Conservation (phyloP, 2,113 vertebrate genomes). For the Perognathus longimembris region DNA sequence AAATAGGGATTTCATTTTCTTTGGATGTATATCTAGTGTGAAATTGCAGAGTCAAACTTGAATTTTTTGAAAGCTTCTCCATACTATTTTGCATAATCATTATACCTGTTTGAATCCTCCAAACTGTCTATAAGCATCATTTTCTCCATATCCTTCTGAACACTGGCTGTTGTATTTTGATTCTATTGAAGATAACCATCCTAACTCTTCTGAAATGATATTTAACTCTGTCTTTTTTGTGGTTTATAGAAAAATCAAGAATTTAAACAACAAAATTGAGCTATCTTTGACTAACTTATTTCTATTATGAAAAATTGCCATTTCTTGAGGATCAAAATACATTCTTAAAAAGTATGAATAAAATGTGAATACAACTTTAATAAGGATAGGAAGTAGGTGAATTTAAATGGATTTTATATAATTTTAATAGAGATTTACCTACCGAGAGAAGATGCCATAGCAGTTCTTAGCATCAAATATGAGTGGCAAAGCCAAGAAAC, state of each 20-base stretch:
- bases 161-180: not conserved
- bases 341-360: no score
- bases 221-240: not conserved
- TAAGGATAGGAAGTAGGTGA: not conserved
- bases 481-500: not conserved
- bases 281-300: not conserved
- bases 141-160: not conserved
- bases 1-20: not conserved
- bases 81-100: not conserved
- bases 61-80: not conserved
- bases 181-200: not conserved
- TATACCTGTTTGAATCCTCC: not conserved
- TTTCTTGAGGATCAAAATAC: conserved; percentile 20
- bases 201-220: not conserved
- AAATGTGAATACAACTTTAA: no score
- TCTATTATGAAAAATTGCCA: not conserved
- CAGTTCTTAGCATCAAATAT: not conserved
- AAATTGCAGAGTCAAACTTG: not conserved
- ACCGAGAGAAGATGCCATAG: not conserved
- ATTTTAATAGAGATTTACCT: not conserved
- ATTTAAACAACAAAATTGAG: not conserved
- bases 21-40: not conserved
- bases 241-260: conserved; percentile 23
- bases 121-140: not conserved
- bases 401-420: not conserved